These are phyloP conservation scores for Hassar affinis DNA, from an alignment of 2,113 vertebrate genomes.

Conservation along the genomic window DNA sequence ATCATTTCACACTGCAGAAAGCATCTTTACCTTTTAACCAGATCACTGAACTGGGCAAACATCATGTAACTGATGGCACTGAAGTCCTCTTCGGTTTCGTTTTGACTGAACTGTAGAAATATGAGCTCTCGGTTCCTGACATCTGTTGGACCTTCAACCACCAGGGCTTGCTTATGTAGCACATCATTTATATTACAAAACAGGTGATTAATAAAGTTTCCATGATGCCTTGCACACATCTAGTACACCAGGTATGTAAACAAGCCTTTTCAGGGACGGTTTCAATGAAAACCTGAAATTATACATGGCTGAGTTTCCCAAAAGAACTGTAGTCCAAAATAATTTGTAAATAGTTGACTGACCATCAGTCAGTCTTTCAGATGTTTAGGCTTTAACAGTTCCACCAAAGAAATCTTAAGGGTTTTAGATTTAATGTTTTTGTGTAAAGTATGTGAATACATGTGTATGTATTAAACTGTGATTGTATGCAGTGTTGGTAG, in stretches of 20 bases:
- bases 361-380: not conserved
- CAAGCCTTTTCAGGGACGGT: not conserved
- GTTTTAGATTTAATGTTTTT: not conserved
- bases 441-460: not conserved
- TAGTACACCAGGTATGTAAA: not conserved
- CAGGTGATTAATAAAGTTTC: conserved; percentile 11
- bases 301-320: not conserved
- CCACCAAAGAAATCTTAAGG: not conserved
- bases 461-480: too few relatives aligned
- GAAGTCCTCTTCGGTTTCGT: conserved; percentile 89
- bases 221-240: conserved; percentile 20
- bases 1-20: not conserved
- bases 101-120: conserved; percentile 93
- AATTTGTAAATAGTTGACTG: not conserved
- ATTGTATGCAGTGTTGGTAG: too few relatives aligned
- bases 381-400: too few relatives aligned
- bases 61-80: conserved; percentile 97
- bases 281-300: not conserved
- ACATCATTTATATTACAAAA: conserved; percentile 25
- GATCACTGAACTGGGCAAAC: conserved; percentile 85
- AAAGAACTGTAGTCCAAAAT: not conserved
- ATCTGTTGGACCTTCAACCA: conserved; percentile 87
- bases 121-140: conserved; percentile 88
- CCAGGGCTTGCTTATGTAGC: conserved; percentile 80
- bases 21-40: conserved; percentile 62